Percentiles rank a stretch among this genome's conserved stretches.
Conservation (phyloP, 2,888 invertebrate genomes). For the Tachystola acroxantha region DNA sequence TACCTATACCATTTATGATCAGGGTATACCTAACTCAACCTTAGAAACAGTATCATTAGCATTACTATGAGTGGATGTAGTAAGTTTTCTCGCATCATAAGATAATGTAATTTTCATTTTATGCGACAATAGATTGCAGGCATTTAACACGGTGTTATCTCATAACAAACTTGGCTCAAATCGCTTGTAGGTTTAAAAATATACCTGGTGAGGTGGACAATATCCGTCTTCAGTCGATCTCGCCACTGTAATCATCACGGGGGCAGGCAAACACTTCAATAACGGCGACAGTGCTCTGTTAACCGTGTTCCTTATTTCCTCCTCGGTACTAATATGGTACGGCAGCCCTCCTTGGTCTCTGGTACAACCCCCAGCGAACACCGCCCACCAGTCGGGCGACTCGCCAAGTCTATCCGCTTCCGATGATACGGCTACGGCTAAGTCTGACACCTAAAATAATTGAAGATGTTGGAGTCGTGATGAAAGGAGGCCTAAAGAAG, state of each 20-base stretch:
- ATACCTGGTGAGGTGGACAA: constrained; percentile 86
- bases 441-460: constrained; percentile 54
- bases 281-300: constrained; percentile 76
- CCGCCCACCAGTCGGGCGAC: constrained; percentile 86
- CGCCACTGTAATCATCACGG: constrained; percentile 86
- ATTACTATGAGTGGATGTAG: too few species aligned
- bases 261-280: constrained; percentile 78
- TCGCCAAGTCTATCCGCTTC: constrained; percentile 77
- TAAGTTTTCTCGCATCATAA: too few species aligned
- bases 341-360: constrained; percentile 91
- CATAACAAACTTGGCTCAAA: too few species aligned
- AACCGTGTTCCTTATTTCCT: constrained; percentile 82
- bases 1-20: too few species aligned
- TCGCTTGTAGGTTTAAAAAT: too few species aligned
- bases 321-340: constrained; percentile 85
- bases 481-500: too few species aligned
- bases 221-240: constrained; percentile 93
- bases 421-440: constrained; percentile 65
- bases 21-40: too few species aligned
- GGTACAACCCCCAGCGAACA: constrained; percentile 93
- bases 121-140: too few species aligned
- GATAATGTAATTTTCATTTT: too few species aligned
- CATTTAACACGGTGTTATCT: too few species aligned
- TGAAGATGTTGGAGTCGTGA: too few species aligned
- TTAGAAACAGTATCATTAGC: too few species aligned